A percentile compares a stretch with the other conserved stretches of the same genome.
phyloP scores from a whole-genome alignment of 2,888 invertebrate species.

The Acheta domesticus region DNA sequence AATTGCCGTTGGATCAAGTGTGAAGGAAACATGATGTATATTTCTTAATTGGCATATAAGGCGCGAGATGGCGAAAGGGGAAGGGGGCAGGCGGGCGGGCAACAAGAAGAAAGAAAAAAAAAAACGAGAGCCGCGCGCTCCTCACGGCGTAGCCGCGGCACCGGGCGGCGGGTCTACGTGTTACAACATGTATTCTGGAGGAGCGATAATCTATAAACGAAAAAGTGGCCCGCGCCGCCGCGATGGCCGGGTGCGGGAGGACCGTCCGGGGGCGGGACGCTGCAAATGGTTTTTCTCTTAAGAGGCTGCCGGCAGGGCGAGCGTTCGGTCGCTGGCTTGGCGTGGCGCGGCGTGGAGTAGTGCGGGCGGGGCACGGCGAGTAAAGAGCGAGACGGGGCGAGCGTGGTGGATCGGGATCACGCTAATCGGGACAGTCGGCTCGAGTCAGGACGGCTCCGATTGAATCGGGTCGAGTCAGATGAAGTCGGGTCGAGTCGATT shows the following conservation, averaged over 20 bases:
- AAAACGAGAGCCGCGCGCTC: too few species aligned
- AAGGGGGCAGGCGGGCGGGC: not conserved
- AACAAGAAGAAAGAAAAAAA: not conserved
- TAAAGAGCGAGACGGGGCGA: too few species aligned
- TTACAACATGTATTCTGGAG: constrained; percentile 18
- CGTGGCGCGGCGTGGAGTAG: too few species aligned
- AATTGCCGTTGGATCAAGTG: constrained; percentile 19
- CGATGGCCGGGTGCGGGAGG: not conserved
- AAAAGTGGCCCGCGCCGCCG: not conserved
- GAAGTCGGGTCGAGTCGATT: too few species aligned
- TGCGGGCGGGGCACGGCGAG: too few species aligned
- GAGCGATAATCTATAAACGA: constrained; percentile 18
- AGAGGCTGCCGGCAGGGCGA: not conserved
- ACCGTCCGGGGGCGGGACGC: not conserved
- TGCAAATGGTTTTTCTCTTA: constrained; percentile 10
- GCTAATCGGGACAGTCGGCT: too few species aligned
- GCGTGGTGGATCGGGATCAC: too few species aligned
- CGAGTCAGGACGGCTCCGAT: too few species aligned
- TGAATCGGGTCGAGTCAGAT: too few species aligned
- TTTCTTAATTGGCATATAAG: constrained; percentile 24
- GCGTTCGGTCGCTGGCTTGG: not conserved
- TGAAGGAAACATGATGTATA: constrained; percentile 25
- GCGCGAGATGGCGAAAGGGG: constrained; percentile 21
- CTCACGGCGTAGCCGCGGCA: not conserved
- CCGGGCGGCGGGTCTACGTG: not conserved